Conservation (phyloP, 1,140 invertebrate species). For the Cydia strobilella region DNA sequence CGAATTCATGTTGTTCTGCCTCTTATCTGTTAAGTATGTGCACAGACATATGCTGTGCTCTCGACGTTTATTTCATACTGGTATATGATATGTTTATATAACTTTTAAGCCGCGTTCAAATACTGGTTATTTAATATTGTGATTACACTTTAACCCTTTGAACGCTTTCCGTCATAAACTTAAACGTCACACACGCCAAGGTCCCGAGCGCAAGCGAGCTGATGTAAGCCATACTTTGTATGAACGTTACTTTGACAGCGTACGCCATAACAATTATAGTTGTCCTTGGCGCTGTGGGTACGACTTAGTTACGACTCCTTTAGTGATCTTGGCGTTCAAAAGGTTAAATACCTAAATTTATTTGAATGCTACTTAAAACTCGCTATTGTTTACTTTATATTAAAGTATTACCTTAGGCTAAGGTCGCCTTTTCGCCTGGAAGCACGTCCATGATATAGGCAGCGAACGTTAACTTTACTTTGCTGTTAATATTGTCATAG, state of each 20-base stretch:
- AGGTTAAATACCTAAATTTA: background rate
- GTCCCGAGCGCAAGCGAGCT: too few relatives aligned
- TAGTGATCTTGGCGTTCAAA: constrained; percentile 27
- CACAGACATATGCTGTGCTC: background rate
- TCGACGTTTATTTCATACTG: background rate
- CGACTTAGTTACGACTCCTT: too few relatives aligned
- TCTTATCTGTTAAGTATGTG: constrained; percentile 20
- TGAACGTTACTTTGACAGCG: too few relatives aligned
- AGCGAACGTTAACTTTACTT: constrained; percentile 59
- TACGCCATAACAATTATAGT: too few relatives aligned
- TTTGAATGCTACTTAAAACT: constrained; percentile 18
- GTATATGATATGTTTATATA: background rate
- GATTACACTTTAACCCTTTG: background rate
- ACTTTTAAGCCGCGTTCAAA: constrained; percentile 33
- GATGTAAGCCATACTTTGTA: too few relatives aligned
- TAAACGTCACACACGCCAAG: too few relatives aligned
- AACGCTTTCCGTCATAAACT: too few relatives aligned
- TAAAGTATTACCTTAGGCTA: constrained; percentile 68
- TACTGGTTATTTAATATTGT: background rate
- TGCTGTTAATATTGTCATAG: constrained; percentile 39
- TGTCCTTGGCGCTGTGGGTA: too few relatives aligned
- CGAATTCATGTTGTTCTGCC: constrained; percentile 35
- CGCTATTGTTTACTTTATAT: constrained; percentile 64
- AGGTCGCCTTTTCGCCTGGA: constrained; percentile 61
- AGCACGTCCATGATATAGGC: constrained; percentile 72